These are phyloP conservation scores for Falco cherrug DNA, from an alignment of 2,797 vertebrate species.

Conservation along the genomic window DNA sequence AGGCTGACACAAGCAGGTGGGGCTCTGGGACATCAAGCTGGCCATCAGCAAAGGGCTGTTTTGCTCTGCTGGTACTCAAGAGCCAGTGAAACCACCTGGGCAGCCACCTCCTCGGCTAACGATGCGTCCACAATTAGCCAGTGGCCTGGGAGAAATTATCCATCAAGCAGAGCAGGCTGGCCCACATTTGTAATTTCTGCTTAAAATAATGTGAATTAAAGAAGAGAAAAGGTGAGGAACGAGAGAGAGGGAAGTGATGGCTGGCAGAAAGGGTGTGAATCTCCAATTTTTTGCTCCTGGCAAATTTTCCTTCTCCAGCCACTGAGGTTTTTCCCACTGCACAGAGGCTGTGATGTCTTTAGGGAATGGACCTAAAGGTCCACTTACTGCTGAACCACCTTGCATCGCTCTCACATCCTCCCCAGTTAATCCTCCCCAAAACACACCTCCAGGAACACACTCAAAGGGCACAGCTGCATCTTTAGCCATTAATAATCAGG, in stretches of 20 bases:
- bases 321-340: neutral
- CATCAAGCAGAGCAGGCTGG: neutral
- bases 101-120: neutral
- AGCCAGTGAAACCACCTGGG: neutral
- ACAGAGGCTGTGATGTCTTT: neutral
- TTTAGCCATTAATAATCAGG: neutral
- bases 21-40: neutral
- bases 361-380: neutral
- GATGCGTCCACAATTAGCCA: neutral
- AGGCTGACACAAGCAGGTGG: neutral
- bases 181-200: neutral
- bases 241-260: accelerated
- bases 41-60: neutral
- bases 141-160: neutral
- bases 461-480: accelerated
- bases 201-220: neutral
- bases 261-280: neutral
- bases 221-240: neutral
- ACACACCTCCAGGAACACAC: accelerated
- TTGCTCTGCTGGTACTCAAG: neutral
- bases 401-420: neutral
- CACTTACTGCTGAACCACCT: neutral
- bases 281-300: neutral
- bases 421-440: neutral
- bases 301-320: neutral